Base-by-base conservation (phyloP, 2,888 invertebrate species). In the Brachylomia viminalis region DNA sequence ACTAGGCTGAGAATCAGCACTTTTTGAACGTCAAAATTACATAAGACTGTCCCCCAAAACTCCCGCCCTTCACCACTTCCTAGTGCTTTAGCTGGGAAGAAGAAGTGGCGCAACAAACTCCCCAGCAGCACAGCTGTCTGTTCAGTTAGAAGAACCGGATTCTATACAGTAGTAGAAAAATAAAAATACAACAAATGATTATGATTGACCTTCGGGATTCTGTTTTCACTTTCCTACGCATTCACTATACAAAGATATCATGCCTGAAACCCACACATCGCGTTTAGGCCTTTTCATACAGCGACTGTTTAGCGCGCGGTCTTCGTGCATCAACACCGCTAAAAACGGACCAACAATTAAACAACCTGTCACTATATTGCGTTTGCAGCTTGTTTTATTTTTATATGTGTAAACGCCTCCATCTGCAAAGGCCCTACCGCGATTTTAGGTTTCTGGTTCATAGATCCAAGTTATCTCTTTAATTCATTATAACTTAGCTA, bases 401-500 rank as follows among this genome's bases (percentile, higher is more conserved):
- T 11, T 4, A 10, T 52, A 10, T 3, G 2, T 20, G 1, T 20
- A 8, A 45, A 65, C 11, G 17, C 30, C 30, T 56, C 17, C 15
- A 15, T 15, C 27, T 30, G 30, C 58, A 58, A 58, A 23, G 59
- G 65, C 47, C 23, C 5, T 65, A 47, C 20, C 7, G 27, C 20
- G 27, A 45, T 45, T 45, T 20, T 13, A 65, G 4, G 33, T 47
- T 20, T 33, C 47, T 15, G 52, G 20, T 42, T 27, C 64, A 23
- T n/a, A 65, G 64, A 7, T 49, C 23, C 15, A 8, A 30, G 30
- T 38, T n/a, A n/a, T 59, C 23, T 75, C n/a, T 17, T 8, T 66
- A 52, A 78, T 6, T 52, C 27, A 56, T 38, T 27, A 62, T 66
- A 62, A 79, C 79, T 74, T 86, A 87, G 83, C 85, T 89, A 85